A percentile compares a stretch with the other conserved stretches of the same genome.
Evolutionary conservation across 2,113 vertebrate genomes (phyloP).

Genomic region (Tupaia tana): DNA sequence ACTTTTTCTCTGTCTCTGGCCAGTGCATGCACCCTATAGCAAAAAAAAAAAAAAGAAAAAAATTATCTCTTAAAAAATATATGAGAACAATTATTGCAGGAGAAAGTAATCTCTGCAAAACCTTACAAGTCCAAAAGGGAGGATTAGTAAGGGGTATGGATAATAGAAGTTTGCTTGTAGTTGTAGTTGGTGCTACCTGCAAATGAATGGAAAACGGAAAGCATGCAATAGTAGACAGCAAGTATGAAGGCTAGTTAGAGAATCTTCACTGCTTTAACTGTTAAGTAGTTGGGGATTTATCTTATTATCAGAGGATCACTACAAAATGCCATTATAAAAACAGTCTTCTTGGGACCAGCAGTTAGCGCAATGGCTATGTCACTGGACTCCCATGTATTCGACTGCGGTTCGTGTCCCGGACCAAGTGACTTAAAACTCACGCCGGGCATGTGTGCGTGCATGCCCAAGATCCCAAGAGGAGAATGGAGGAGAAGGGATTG

Average conservation of each 20-base stretch:
- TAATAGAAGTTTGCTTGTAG: background rate
- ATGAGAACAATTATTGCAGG: background rate
- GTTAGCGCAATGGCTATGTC: too few species aligned
- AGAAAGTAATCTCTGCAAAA: background rate
- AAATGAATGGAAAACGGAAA: background rate
- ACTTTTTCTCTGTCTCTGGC: too few species aligned
- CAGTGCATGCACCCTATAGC: too few species aligned
- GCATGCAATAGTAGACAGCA: background rate
- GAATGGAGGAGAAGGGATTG: too few species aligned
- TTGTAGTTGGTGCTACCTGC: background rate
- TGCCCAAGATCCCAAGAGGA: too few species aligned
- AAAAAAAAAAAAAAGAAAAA: too few species aligned
- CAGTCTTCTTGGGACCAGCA: background rate
- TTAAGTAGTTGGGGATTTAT: background rate
- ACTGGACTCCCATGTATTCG: too few species aligned
- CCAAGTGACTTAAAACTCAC: too few species aligned
- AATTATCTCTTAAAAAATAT: too few species aligned
- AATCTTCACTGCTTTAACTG: background rate
- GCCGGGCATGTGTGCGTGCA: too few species aligned
- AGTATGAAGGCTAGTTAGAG: background rate
- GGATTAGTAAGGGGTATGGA: background rate
- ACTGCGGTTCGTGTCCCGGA: too few species aligned
- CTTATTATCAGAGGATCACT: background rate
- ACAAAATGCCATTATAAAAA: background rate
- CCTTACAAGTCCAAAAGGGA: background rate